Conservation (phyloP, 2,113 vertebrate species). For the Phrynocephalus versicolor region DNA sequence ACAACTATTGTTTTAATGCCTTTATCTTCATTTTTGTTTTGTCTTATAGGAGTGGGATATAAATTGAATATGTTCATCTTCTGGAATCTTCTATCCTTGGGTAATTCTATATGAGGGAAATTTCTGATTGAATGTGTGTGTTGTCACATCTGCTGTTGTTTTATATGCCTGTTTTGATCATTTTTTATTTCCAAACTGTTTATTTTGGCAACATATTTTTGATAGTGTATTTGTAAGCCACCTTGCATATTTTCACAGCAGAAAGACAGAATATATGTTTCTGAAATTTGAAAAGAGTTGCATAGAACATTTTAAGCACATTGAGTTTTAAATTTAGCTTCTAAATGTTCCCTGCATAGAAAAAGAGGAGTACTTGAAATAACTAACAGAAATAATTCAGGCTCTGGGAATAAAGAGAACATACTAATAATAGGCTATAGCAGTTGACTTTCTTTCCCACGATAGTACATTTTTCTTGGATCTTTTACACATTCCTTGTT, state of each 20-base stretch:
- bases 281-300: not conserved
- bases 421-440: constrained; percentile 15
- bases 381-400: constrained; percentile 2
- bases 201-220: not conserved
- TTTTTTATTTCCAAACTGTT: not conserved
- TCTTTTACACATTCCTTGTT: constrained; percentile 4
- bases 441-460: constrained; percentile 19
- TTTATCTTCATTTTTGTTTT: too few species aligned
- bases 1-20: too few species aligned
- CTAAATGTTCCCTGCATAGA: not conserved
- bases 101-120: too few species aligned
- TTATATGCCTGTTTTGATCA: not conserved
- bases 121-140: too few species aligned
- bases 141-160: not conserved
- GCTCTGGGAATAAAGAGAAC: constrained; percentile 8
- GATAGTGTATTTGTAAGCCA: not conserved
- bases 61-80: too few species aligned
- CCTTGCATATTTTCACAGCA: not conserved
- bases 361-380: not conserved
- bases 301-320: not conserved
- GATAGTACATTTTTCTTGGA: constrained; percentile 22
- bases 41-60: too few species aligned
- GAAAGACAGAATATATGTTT: not conserved
- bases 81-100: too few species aligned
- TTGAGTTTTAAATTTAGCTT: not conserved